These are phyloP conservation scores for Gallinago media DNA, from an alignment of 2,113 vertebrate genomes.

Conservation along the genomic window DNA sequence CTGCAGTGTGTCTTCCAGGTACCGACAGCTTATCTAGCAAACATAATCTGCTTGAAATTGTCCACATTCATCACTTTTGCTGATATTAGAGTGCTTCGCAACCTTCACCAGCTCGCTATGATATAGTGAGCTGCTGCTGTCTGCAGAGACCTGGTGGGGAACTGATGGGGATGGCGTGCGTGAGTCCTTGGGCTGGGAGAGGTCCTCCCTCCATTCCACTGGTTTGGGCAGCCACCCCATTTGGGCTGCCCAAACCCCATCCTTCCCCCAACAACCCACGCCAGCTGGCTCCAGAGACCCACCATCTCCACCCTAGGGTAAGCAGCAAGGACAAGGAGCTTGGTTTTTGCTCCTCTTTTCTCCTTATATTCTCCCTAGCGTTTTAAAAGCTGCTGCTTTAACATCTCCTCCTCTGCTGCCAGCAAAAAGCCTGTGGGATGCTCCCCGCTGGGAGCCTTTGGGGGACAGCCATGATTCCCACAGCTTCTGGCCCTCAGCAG, in stretches of 20 bases:
- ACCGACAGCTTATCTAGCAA: not conserved
- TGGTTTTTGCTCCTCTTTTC: not conserved
- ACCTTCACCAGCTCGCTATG: not conserved
- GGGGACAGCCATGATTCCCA: not conserved
- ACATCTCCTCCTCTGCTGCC: not conserved
- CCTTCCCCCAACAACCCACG: rapidly evolving
- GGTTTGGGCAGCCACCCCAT: too few relatives aligned
- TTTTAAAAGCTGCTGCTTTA: not conserved
- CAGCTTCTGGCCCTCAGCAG: not conserved
- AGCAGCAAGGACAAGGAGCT: not conserved
- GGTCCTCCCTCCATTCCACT: too few relatives aligned
- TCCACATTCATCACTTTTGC: not conserved
- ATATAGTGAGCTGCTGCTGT: not conserved
- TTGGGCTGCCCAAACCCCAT: not conserved
- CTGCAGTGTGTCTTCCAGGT: not conserved
- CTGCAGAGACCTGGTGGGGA: not conserved
- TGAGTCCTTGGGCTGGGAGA: not conserved
- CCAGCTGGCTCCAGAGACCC: rapidly evolving
- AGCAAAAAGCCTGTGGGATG: not conserved
- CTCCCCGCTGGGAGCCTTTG: not conserved
- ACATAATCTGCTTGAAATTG: not conserved
- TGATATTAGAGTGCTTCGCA: not conserved
- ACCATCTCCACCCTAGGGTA: not conserved
- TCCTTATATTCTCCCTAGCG: not conserved
- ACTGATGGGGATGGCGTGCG: rapidly evolving